A percentile compares a stretch with the other conserved stretches of the same genome.
phyloP scores from a whole-genome alignment of 2,113 vertebrate genomes.

The Pan troglodytes region DNA sequence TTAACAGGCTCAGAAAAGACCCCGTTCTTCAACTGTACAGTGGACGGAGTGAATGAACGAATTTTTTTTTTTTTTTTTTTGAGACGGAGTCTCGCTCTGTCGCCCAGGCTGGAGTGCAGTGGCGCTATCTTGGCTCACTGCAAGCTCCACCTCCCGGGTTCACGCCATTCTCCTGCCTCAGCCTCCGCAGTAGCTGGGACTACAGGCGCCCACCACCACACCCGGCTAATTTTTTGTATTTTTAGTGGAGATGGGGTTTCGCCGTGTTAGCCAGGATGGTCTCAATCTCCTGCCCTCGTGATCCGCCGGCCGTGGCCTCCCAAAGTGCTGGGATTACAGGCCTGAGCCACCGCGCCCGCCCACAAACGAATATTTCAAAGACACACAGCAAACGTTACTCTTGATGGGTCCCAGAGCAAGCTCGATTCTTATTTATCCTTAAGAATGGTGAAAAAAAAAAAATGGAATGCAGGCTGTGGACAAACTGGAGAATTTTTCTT shows the following conservation, averaged over 20 bases:
- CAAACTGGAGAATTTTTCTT: neutral
- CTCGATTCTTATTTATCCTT: neutral
- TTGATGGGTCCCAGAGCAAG: neutral
- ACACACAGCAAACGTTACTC: neutral
- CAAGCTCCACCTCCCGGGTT: no score
- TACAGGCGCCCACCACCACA: rapidly evolving
- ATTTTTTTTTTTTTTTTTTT: neutral
- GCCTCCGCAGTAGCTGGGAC: no score
- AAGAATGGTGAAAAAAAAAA: neutral
- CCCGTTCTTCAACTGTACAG: neutral
- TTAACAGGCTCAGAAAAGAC: neutral
- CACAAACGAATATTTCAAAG: neutral
- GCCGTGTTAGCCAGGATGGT: no score
- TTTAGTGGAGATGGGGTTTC: no score
- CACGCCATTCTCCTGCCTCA: no score
- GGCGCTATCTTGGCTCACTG: rapidly evolving
- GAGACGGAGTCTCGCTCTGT: no score
- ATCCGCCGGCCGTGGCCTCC: no score
- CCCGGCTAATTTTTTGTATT: no score
- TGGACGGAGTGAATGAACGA: neutral
- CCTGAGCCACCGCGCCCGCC: no score
- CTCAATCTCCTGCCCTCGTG: no score
- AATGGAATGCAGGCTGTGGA: neutral
- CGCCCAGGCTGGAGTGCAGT: no score
- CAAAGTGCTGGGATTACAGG: no score